A percentile compares a stretch with the other conserved stretches of the same genome.
These are phyloP conservation scores for Antedon bifida DNA, from an alignment of 35 echinoderm and acorn worm species.

Conservation along the genomic window DNA sequence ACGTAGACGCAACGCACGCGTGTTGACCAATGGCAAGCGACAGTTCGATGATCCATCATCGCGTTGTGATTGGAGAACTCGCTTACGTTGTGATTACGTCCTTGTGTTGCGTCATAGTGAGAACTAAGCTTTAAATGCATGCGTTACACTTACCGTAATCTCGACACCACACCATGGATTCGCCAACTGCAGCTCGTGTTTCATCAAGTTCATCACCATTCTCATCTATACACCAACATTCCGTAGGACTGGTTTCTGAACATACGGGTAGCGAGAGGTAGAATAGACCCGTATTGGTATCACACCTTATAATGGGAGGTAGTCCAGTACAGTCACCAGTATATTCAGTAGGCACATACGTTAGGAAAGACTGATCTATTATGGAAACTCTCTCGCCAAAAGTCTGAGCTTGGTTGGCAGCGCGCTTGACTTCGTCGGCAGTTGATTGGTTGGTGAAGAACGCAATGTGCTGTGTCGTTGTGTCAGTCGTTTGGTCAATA, in stretches of 20 bases:
- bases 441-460: not conserved
- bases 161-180: not conserved
- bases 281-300: not conserved
- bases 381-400: not conserved
- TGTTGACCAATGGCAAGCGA: too few relatives aligned
- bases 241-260: not conserved
- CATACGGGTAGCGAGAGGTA: not conserved
- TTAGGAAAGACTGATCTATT: not conserved
- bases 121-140: too few relatives aligned
- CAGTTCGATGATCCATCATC: too few relatives aligned
- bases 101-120: too few relatives aligned
- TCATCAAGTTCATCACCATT: not conserved
- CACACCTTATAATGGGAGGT: not conserved
- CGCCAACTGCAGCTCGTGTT: not conserved
- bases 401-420: not conserved
- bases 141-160: not conserved
- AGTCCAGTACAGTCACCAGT: not conserved
- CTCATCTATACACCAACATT: not conserved
- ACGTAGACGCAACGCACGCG: too few relatives aligned
- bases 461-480: not conserved
- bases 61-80: too few relatives aligned
- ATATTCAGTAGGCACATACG: not conserved
- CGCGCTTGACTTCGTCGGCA: not conserved
- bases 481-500: not conserved
- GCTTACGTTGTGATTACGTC: too few relatives aligned